Base-by-base conservation (phyloP, 2,113 vertebrate genomes). In the Alosa alosa region DNA sequence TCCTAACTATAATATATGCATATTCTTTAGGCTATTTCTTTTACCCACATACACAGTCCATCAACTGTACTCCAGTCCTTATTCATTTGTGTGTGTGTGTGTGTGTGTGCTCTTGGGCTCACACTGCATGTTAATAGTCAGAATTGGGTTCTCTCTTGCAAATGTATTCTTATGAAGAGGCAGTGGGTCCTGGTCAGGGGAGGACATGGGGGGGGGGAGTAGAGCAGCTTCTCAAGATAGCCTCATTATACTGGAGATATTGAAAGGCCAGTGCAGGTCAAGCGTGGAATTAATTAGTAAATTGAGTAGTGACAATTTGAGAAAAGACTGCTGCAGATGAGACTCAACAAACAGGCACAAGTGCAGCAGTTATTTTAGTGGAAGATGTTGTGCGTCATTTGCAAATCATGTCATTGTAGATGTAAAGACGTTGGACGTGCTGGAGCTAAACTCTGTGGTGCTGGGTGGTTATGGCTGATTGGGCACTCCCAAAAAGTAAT, bases 211-310 rank as follows among this genome's bases (percentile, higher is more conserved):
- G 41, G 41, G 41, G 2, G 41, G 2, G 41, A 4, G 41, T 44
- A 25, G 6, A 68, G 31, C n/a, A 68, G 64, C 64, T 31, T n/a
- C 64, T 68, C n/a, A 68, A 68, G 64, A 68, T 31, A 68, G 72
- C 2, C 36, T 78, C 72, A 78, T 78, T 78, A 78, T 4, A 78
- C 72, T 41, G 72, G 10, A 78, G 31, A 78, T 78, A 78, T 78
- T 31, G 72, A 78, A 78, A 78, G 72, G 72, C 31, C 72, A 78
- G 36, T 15, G 15, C 72, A 39, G 72, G 72, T 78, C 72, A 78
- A 78, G 72, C 31, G 13, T 39, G 72, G 72, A 78, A 41, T 78
- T 78, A 78, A 78, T 78, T 78, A 78, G 72, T 78, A 36, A 78
- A 78, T 78, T 78, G 72, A 78, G 72, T 36, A 39, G 13, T 3